phyloP scores from a whole-genome alignment of 2,888 invertebrate genomes.

The Pterobdella sp. region DNA sequence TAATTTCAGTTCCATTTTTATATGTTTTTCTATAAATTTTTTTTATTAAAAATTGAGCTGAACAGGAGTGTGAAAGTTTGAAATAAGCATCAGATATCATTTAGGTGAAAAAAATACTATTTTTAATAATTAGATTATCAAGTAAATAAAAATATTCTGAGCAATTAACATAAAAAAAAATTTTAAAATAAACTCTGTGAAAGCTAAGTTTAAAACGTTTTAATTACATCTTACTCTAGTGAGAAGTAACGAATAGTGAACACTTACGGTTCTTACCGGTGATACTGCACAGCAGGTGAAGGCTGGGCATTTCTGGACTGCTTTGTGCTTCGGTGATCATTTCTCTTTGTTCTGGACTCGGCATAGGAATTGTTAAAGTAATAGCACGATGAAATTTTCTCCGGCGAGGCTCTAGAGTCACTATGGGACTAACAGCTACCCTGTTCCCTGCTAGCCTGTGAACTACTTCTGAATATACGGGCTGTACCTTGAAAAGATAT shows the following conservation, averaged over 20 bases:
- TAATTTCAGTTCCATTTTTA: too few species aligned
- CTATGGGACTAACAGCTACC: slow-evolving; percentile 98
- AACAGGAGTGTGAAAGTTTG: too few species aligned
- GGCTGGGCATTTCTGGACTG: slow-evolving; percentile 53
- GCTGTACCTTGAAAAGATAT: slow-evolving; percentile 72
- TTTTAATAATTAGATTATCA: too few species aligned
- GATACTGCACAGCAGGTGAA: slow-evolving; percentile 39
- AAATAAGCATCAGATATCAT: too few species aligned
- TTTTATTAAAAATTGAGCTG: too few species aligned
- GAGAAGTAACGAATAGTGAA: slow-evolving; percentile 12
- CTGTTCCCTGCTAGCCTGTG: slow-evolving; percentile 93
- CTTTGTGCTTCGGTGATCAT: slow-evolving; percentile 79
- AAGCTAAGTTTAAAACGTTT: background rate
- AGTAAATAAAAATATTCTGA: too few species aligned
- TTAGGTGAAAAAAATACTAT: too few species aligned
- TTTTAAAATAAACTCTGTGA: too few species aligned
- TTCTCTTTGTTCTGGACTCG: slow-evolving; percentile 62
- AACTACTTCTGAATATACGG: slow-evolving; percentile 90
- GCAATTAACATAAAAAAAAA: too few species aligned
- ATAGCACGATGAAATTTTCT: slow-evolving; percentile 99
- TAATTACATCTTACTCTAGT: background rate
- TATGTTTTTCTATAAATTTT: too few species aligned
- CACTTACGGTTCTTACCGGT: slow-evolving; percentile 37
- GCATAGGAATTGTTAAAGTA: slow-evolving; percentile 95
- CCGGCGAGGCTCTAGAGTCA: slow-evolving; percentile 94